These are phyloP conservation scores for Dromiciops gliroides DNA, from an alignment of 2,113 vertebrate genomes.

Conservation along the genomic window DNA sequence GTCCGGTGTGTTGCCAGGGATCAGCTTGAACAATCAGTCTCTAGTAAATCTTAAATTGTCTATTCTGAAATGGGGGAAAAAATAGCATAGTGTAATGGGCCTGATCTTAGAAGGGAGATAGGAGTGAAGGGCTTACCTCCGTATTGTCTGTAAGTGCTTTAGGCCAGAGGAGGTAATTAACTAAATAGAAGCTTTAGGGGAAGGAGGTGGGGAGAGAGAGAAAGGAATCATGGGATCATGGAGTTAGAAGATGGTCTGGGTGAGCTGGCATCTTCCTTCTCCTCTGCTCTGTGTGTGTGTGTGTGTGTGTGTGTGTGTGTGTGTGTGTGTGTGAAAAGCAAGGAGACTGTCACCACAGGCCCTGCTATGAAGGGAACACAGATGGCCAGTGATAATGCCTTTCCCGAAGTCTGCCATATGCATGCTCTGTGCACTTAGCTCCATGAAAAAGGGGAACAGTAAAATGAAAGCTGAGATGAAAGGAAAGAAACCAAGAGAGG, in stretches of 20 bases:
- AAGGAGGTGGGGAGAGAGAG: not conserved
- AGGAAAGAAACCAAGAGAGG: not conserved
- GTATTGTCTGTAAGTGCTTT: not conserved
- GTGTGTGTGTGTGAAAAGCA: too few relatives aligned
- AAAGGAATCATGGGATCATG: not conserved
- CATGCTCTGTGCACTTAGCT: not conserved
- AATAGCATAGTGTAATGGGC: not conserved
- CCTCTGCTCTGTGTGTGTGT: too few relatives aligned
- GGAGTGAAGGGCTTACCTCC: not conserved
- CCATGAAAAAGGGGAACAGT: not conserved
- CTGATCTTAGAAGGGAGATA: not conserved
- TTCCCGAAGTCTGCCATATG: not conserved
- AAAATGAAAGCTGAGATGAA: not conserved
- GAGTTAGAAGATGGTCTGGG: not conserved
- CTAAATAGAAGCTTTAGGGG: not conserved
- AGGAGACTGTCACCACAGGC: not conserved
- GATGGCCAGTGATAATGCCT: not conserved
- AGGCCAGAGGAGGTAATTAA: not conserved
- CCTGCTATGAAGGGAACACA: not conserved
- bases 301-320: too few relatives aligned
- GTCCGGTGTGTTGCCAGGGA: not conserved
- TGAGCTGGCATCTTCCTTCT: not conserved
- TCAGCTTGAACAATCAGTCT: constrained; percentile 2
- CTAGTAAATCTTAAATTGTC: not conserved
- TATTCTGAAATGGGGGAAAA: not conserved